phyloP scores from a whole-genome alignment of 2,797 vertebrate genomes.

The Prunella strophiata region DNA sequence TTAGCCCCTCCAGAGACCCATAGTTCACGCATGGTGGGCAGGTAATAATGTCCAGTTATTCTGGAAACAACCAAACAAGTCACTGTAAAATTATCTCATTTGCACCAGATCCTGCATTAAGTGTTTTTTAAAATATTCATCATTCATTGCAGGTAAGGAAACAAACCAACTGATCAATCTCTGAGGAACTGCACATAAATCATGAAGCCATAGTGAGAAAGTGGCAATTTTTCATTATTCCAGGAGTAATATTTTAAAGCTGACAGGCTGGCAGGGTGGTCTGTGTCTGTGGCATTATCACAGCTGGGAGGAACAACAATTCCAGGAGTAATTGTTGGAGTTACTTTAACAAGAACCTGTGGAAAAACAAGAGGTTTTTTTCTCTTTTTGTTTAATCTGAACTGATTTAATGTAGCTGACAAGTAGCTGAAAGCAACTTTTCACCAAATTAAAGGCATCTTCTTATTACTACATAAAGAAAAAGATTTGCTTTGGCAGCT shows the following conservation, averaged over 20 bases:
- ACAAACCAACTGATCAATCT: slow-evolving; percentile 74
- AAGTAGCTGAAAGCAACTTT: background rate
- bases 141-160: slow-evolving; percentile 73
- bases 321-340: background rate
- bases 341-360: background rate
- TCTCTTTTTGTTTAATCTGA: background rate
- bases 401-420: background rate
- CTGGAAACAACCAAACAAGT: slow-evolving; percentile 58
- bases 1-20: slow-evolving; percentile 66
- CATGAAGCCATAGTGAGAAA: slow-evolving; percentile 70
- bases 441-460: background rate
- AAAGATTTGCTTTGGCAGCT: background rate
- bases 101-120: slow-evolving; percentile 48
- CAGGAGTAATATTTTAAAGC: slow-evolving; percentile 67
- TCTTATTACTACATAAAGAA: background rate
- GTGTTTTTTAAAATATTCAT: slow-evolving; percentile 71
- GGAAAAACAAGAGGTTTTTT: background rate
- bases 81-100: slow-evolving; percentile 73
- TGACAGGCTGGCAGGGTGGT: slow-evolving; percentile 70
- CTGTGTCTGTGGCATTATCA: slow-evolving; percentile 45
- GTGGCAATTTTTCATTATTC: slow-evolving; percentile 73
- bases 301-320: slow-evolving; percentile 14
- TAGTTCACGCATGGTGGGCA: slow-evolving; percentile 74
- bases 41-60: slow-evolving; percentile 78
- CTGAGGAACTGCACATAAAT: slow-evolving; percentile 76